A percentile compares a stretch with the other conserved stretches of the same genome.
phyloP scores from a whole-genome alignment of 2,797 vertebrate genomes.

The Scarus forsteni region DNA sequence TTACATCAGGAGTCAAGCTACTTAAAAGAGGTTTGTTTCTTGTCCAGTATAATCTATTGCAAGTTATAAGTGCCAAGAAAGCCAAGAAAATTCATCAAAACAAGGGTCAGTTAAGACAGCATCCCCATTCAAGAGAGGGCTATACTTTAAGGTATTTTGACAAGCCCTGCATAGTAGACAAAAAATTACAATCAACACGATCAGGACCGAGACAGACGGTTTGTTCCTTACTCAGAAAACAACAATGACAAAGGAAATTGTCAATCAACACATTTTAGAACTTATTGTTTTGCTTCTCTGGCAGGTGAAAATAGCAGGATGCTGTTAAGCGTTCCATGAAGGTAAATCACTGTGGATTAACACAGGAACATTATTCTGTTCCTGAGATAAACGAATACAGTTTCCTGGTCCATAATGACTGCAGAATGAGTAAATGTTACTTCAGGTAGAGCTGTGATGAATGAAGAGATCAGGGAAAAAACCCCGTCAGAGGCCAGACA shows the following conservation, averaged over 20 bases:
- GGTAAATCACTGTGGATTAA: constrained; percentile 27
- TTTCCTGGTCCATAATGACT: constrained; percentile 10
- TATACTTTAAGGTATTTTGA: constrained; percentile 3
- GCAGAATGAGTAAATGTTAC: constrained; percentile 47
- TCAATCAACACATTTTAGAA: neutral
- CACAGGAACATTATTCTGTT: constrained; percentile 19
- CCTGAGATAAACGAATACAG: constrained; percentile 6
- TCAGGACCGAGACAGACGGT: neutral
- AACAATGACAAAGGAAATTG: neutral
- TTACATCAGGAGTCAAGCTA: neutral
- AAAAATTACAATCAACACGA: constrained; percentile 6
- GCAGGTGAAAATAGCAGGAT: constrained; percentile 3
- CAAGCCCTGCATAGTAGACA: neutral
- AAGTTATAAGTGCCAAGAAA: constrained; percentile 3
- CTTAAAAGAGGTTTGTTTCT: neutral
- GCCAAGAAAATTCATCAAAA: neutral
- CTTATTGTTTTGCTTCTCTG: neutral
- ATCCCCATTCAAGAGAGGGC: constrained; percentile 1
- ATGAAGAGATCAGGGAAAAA: constrained; percentile 67
- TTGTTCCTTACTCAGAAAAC: constrained; percentile 2
- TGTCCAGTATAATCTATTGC: neutral
- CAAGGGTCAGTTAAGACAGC: neutral
- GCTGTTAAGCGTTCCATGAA: neutral
- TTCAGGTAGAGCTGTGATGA: constrained; percentile 65
- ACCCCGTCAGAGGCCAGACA: constrained; percentile 51